A percentile compares a stretch with the other conserved stretches of the same genome.
Conservation (phyloP, 2,113 vertebrate genomes). For the Sander lucioperca region DNA sequence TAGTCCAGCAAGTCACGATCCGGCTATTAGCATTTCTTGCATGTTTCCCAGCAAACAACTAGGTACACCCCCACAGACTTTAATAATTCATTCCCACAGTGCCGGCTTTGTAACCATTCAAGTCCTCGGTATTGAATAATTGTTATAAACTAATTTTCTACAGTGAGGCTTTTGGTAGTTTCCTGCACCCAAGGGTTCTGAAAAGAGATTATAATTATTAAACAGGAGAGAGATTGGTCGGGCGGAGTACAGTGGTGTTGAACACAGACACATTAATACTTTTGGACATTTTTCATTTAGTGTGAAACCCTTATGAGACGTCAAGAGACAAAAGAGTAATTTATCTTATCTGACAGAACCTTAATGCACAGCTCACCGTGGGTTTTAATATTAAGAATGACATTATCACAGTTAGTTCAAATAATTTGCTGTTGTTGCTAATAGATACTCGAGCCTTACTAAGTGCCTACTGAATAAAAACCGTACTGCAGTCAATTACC, state of each 20-base stretch:
- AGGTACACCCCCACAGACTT: slow-evolving; percentile 5
- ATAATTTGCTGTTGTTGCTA: slow-evolving; percentile 4
- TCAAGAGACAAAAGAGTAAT: slow-evolving; percentile 8
- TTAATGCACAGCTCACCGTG: background rate
- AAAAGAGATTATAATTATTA: slow-evolving; percentile 50
- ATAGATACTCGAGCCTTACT: slow-evolving; percentile 13
- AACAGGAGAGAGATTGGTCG: slow-evolving; percentile 24
- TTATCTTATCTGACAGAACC: background rate
- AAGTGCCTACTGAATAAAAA: slow-evolving; percentile 21
- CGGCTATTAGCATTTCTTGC: background rate
- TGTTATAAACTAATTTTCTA: slow-evolving; percentile 54
- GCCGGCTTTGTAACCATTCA: slow-evolving; percentile 35
- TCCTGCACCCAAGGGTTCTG: slow-evolving; percentile 41
- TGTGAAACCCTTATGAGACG: background rate
- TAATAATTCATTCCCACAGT: slow-evolving; percentile 37
- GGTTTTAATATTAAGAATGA: background rate
- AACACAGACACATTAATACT: slow-evolving; percentile 11
- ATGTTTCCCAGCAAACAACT: slow-evolving; percentile 18
- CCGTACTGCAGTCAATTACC: background rate
- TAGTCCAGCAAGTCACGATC: background rate
- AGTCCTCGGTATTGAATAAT: slow-evolving; percentile 51
- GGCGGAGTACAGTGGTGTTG: background rate
- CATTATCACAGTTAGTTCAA: background rate
- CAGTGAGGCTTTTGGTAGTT: slow-evolving; percentile 51
- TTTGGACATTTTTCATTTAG: slow-evolving; percentile 20